Base-by-base conservation (phyloP, 2,888 invertebrate species). In the Tenthredo notha region DNA sequence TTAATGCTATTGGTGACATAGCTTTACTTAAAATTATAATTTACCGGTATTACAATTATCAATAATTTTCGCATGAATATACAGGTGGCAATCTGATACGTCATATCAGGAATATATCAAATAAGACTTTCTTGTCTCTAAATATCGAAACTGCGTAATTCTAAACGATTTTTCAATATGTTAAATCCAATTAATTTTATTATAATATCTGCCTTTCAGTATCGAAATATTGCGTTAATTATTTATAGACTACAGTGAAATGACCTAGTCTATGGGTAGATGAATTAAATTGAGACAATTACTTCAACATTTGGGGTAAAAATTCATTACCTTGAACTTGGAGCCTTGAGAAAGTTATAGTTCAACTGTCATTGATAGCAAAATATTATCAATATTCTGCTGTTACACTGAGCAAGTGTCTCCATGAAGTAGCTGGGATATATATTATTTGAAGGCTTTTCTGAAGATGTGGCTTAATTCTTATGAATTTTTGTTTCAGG, bases 401-500 rank as follows among this genome's bases (percentile, higher is more conserved):
- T 29, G 33, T 0, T 15, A 70, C 2, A 70, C 29, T 70, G 70
- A 33, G 29, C 18, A 33, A 70, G 9, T 61, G 7, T 61, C 25
- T 21, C 21, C 21, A 61, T 25, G 21, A 58, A 58, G 21, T 9
- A 61, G 25, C 10, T 18, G 21, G 43, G 21, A 33, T 37, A 54
- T 80, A 37, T 61, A 65, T 15, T 43, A 7, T 7, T 37, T 37
- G 7, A 37, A 37, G n/a, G 61, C n/a, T 82, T 61, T 80, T 7
- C 29, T 25, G 15, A 43, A 72, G 84, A 83, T 33, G 85, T 65
- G 78, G 33, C 77, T 21, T 29, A 54, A 21, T n/a, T 86, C 82
- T 21, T 10, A 77, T 2, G 21, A 61, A 10, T 61, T 61, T 87
- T 88, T 87, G 86, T 93, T 93, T 84, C 88, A 96, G 96, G 95